These are phyloP conservation scores for Myiothlypis chrysogaster DNA, from an alignment of 2,797 vertebrate genomes.

Conservation along the genomic window DNA sequence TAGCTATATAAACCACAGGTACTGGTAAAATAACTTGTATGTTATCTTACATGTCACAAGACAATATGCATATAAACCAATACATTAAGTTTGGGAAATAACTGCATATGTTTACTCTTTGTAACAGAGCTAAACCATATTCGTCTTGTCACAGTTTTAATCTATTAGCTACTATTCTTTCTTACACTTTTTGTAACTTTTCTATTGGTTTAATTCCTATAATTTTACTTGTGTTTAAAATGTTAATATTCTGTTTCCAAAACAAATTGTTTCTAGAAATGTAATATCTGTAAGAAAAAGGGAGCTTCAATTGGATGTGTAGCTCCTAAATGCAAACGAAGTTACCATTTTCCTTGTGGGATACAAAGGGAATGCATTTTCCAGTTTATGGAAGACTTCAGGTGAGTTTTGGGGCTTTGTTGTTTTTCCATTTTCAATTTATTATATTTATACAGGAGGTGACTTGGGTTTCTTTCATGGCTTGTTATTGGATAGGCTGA, in stretches of 20 bases:
- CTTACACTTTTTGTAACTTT: background rate
- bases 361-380: slow-evolving; percentile 83
- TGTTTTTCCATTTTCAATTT: background rate
- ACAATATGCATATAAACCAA: background rate
- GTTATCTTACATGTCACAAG: background rate
- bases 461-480: background rate
- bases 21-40: background rate
- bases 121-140: background rate
- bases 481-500: background rate
- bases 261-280: slow-evolving; percentile 76
- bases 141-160: background rate
- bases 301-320: slow-evolving; percentile 92
- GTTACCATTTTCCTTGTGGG: slow-evolving; percentile 91
- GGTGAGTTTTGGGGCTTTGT: slow-evolving; percentile 75
- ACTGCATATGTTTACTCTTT: background rate
- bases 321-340: slow-evolving; percentile 84
- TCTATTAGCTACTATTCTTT: background rate
- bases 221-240: background rate
- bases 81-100: background rate
- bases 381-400: slow-evolving; percentile 88
- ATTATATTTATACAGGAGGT: background rate
- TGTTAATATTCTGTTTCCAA: background rate
- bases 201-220: background rate
- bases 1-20: background rate
- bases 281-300: slow-evolving; percentile 83